Base-by-base conservation (phyloP, 2,797 vertebrate species). In the Centroberyx gerrardi region DNA sequence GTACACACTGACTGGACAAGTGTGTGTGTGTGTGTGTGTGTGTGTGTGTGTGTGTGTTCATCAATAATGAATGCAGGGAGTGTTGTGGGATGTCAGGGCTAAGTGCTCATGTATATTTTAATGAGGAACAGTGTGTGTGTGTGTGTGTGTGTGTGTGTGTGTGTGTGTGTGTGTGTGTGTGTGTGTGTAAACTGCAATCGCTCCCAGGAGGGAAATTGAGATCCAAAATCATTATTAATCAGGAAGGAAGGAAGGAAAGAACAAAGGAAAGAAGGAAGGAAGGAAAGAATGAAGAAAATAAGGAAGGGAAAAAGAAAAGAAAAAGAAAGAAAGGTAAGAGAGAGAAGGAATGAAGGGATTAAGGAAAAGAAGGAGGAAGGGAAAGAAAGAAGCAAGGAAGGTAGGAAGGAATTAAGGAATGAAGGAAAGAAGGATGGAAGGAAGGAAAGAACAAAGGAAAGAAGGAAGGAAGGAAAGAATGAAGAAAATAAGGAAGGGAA, bases 31-130 rank as follows among this genome's bases (percentile, higher is more conserved):
- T 59, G 56, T 59, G 56, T 38, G 64, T 15, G 62, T 55, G 56
- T 68, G 62, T 54, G 52, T 40, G n/a, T 65, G 33, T 44, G 62
- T 53, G 70, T 70, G 82, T 62, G 40, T 49, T 52, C 66, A 83
- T 89, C 71, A 81, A 89, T 87, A 87, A 85, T 86, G 28, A 40
- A 88, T 85, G 72, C 59, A 56, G 27, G 17, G 38, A 67, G 73
- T 72, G 84, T 82, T 60, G 82, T 65, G 80, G 81, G 83, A 87
- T 83, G 86, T 88, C 28, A 83, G 77, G 13, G 81, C 81, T 87
- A 87, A 77, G 80, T 29, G 68, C 76, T 91, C 88, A 90, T 91
- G 82, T 73, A 77, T 86, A 81, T 62, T 86, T 88, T 67, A 90
- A 87, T 68, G 65, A 84, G 76, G 4, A 22, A 46, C 9, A 12